A percentile compares a stretch with the other conserved stretches of the same genome.
Conservation (phyloP, 1,140 invertebrate genomes). For the Zaprionus ornatus region DNA sequence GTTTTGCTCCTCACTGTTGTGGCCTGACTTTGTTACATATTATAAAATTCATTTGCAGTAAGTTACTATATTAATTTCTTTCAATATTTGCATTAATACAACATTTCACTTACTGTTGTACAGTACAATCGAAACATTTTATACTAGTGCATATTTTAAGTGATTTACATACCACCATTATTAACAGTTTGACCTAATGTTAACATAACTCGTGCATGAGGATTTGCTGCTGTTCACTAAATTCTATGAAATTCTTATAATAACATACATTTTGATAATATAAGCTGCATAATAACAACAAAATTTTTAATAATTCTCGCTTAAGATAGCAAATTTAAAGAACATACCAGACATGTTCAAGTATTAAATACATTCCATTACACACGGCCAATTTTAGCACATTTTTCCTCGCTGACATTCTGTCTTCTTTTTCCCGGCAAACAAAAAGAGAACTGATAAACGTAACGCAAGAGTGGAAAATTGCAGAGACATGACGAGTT, state of each 20-base stretch:
- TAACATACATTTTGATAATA: background rate
- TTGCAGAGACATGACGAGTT: slow-evolving; percentile 73
- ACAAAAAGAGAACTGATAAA: slow-evolving; percentile 53
- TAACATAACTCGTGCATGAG: background rate
- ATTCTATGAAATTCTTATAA: background rate
- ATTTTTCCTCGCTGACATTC: slow-evolving; percentile 37
- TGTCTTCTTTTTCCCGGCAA: slow-evolving; percentile 54
- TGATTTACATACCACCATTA: background rate
- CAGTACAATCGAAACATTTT: background rate
- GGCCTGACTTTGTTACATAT: background rate
- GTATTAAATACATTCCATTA: background rate
- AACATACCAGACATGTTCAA: background rate
- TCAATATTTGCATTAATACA: background rate
- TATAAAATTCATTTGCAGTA: background rate
- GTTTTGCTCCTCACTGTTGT: background rate
- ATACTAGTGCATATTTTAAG: background rate
- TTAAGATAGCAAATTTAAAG: background rate
- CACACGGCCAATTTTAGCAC: slow-evolving; percentile 18
- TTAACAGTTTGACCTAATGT: background rate
- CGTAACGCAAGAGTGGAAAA: slow-evolving; percentile 51
- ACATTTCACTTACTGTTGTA: background rate
- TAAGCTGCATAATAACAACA: too few relatives aligned
- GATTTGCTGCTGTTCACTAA: too few relatives aligned
- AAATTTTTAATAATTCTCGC: too few relatives aligned
- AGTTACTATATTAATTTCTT: background rate